A percentile compares a stretch with the other conserved stretches of the same genome.
These are phyloP conservation scores for Ciconia nigra DNA, from an alignment of 2,797 vertebrate genomes.

Conservation along the genomic window DNA sequence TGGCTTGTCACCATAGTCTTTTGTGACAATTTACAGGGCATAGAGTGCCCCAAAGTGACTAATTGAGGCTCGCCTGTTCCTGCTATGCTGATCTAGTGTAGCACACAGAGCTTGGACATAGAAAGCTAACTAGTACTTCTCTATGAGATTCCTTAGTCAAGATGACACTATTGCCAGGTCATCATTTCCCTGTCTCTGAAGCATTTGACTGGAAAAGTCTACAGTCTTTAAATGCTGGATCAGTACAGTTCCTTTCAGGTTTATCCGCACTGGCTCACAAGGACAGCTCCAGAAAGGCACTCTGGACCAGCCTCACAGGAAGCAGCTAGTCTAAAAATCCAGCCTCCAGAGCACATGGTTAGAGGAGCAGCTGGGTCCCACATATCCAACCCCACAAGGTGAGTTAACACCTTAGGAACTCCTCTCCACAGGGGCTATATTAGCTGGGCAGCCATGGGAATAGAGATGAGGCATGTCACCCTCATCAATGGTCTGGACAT, in stretches of 20 bases:
- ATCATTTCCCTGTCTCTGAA: background rate
- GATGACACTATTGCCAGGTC: background rate
- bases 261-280: background rate
- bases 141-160: background rate
- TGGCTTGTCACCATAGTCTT: background rate
- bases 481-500: background rate
- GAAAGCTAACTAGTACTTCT: background rate
- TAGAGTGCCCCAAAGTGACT: no score
- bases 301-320: background rate
- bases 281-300: background rate
- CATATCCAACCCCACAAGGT: background rate
- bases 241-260: background rate
- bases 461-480: background rate
- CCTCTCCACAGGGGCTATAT: background rate
- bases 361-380: background rate
- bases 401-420: background rate
- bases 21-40: background rate
- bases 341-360: background rate
- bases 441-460: background rate
- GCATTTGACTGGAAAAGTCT: background rate
- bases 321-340: background rate
- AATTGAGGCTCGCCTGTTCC: fast-evolving
- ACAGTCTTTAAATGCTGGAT: background rate
- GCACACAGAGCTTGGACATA: background rate
- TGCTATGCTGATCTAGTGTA: background rate